Conservation (phyloP, 1,140 invertebrate genomes). For the Drosophila kikkawai region DNA sequence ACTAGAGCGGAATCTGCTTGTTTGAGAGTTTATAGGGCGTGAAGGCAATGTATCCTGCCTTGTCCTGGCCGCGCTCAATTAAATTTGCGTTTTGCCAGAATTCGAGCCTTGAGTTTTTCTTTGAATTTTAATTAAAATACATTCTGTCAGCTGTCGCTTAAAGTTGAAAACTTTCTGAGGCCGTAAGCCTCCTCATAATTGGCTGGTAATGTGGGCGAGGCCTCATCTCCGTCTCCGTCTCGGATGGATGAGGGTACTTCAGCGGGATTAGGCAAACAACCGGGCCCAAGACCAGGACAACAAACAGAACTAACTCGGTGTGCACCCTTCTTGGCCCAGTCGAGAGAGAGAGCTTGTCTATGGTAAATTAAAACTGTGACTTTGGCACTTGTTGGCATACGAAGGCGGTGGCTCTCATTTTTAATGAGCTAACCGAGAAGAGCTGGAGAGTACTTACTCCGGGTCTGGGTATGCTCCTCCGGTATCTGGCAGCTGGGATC, state of each 20-base stretch:
- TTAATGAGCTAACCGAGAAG: constrained; percentile 74
- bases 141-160: constrained; percentile 75
- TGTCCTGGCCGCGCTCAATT: constrained; percentile 53
- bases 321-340: constrained; percentile 15
- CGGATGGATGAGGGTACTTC: constrained; percentile 39
- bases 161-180: constrained; percentile 50
- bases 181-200: constrained; percentile 62
- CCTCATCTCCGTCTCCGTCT: not conserved
- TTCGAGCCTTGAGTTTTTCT: constrained; percentile 38
- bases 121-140: constrained; percentile 74
- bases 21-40: constrained; percentile 38
- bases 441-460: constrained; percentile 24
- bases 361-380: constrained; percentile 77
- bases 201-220: constrained; percentile 66
- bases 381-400: constrained; percentile 75
- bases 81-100: constrained; percentile 49
- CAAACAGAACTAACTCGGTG: constrained; percentile 11
- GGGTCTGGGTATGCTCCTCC: constrained; percentile 7
- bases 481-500: constrained; percentile 34
- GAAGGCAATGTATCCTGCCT: constrained; percentile 41
- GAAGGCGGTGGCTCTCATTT: constrained; percentile 53
- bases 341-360: constrained; percentile 34
- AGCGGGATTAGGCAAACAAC: constrained; percentile 44
- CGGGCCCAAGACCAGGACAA: constrained; percentile 5
- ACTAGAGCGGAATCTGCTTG: constrained; percentile 43